A percentile compares a stretch with the other conserved stretches of the same genome.
phyloP scores from a whole-genome alignment of 1,140 invertebrate genomes.

The Drosophila bifasciata region DNA sequence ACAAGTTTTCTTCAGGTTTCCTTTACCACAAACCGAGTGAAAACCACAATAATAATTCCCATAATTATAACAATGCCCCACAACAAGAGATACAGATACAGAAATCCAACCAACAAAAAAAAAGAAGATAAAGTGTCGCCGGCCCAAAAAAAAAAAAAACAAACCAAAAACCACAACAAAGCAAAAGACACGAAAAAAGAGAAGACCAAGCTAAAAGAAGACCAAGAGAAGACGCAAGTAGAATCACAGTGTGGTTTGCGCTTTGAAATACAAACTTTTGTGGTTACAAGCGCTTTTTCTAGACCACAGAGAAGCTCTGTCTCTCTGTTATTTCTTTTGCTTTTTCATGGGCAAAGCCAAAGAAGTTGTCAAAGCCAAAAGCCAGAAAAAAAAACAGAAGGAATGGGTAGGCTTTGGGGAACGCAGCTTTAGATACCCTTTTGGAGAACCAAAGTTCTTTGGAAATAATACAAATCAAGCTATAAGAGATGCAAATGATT shows the following conservation, averaged over 20 bases:
- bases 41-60: slow-evolving; percentile 81
- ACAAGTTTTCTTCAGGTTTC: slow-evolving; percentile 41
- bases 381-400: slow-evolving; percentile 52
- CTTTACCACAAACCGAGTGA: slow-evolving; percentile 62
- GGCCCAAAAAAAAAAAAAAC: slow-evolving; percentile 45
- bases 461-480: no score
- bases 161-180: slow-evolving; percentile 19
- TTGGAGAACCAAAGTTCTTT: no score
- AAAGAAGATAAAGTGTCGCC: slow-evolving; percentile 73
- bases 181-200: slow-evolving; percentile 14
- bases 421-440: no score
- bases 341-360: slow-evolving; percentile 53
- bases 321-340: slow-evolving; percentile 22
- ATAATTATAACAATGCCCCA: slow-evolving; percentile 77
- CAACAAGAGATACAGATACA: slow-evolving; percentile 46
- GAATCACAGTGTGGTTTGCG: slow-evolving; percentile 48
- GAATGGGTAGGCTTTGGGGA: background rate
- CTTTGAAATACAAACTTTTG: slow-evolving; percentile 82
- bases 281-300: slow-evolving; percentile 76
- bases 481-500: background rate
- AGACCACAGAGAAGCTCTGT: slow-evolving; percentile 61
- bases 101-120: slow-evolving; percentile 49
- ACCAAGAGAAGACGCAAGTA: slow-evolving; percentile 25
- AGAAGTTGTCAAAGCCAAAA: slow-evolving; percentile 64
- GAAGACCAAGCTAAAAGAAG: slow-evolving; percentile 17